A percentile compares a stretch with the other conserved stretches of the same genome.
Evolutionary conservation across 1,140 invertebrate species (phyloP).

Genomic region (Caenorhabditis elegans): WBcel235 BX284606.5:2794501-2795000

Average conservation of each 20-base stretch:
- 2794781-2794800: not conserved
- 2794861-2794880: no score
- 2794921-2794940: constrained; percentile 18
- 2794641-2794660: no score
- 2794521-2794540: not conserved
- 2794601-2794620: no score
- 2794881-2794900: not conserved
- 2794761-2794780: not conserved
- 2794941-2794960: not conserved
- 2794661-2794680: no score
- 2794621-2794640: no score
- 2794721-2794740: not conserved
- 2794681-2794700: not conserved
- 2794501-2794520: not conserved
- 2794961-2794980: not conserved
- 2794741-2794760: constrained; percentile 22
- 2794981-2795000: constrained; percentile 19
- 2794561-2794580: not conserved
- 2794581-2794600: no score
- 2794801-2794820: not conserved
- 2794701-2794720: not conserved
- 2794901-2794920: constrained; percentile 27
- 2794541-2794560: not conserved
- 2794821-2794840: not conserved
- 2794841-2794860: not conserved